Evolutionary conservation across 2,888 invertebrate species (phyloP), one percentile per base, ranked within the genome.

Genomic region (Pocota personata): DNA sequence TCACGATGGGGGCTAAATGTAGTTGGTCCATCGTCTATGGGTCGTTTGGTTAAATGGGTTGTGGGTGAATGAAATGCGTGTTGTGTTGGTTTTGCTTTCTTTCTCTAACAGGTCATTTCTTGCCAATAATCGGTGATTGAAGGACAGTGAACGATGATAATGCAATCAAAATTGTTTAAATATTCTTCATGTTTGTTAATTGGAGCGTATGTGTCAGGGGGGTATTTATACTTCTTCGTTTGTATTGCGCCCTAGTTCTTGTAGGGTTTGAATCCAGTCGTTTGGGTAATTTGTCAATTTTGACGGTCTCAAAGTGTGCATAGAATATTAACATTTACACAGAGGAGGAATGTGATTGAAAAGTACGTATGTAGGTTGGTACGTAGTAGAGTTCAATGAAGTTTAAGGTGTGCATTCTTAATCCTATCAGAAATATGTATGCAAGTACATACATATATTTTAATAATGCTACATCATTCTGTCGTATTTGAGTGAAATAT

Each of bases 11-110:
- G 60, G 50, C 69, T 43, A 37, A 52, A 60, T 32, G 14, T 37
- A n/a, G 21, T 46, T 52, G 43, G 66, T 58, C 46, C 16, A 50
- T 69, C 16, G 40, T 35, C 24, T 35, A 24, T 57, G 19, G 60
- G 76, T 71, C 71, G 55, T 71, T 77, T 66, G 40, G 30, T 71
- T 72, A 78, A 60, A 67, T 64, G 50, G 64, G 58, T 58, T 78
- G 50, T 48, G 58, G 16, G 77, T 82, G 71, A 82, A 82, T 79
- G 73, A 67, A 62, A 62, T 67, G 27, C 16, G 64, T 73, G 55
- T 67, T 72, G 78, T 82, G 66, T 78, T 72, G 60, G 71, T 48
- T 71, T 71, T 82, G 55, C 48, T 82, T 62, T 75, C 43, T 6
- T 50, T 66, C 30, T 35, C 46, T 40, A 43, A 7, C 69, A 57